phyloP scores from a whole-genome alignment of 2,113 vertebrate genomes.

The Smithornis capensis region DNA sequence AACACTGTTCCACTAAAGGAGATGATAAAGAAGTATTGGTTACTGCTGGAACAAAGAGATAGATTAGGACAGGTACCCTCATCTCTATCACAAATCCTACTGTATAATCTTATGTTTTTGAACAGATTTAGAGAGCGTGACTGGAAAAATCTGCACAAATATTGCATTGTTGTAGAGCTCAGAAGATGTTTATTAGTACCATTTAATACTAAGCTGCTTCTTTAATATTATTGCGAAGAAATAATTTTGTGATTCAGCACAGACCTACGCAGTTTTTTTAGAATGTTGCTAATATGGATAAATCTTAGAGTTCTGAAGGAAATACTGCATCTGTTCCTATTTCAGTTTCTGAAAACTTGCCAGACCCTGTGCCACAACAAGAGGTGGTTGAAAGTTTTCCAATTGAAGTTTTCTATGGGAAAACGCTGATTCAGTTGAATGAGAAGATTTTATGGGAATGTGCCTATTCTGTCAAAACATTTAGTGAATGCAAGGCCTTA shows the following conservation, averaged over 20 bases:
- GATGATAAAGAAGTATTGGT: not conserved
- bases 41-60: not conserved
- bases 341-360: slow-evolving; percentile 31
- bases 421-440: slow-evolving; percentile 26
- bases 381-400: not conserved
- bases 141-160: not conserved
- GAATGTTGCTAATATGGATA: not conserved
- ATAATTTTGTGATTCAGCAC: not conserved
- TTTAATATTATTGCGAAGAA: not conserved
- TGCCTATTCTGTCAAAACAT: not conserved
- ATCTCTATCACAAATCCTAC: not conserved
- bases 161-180: not conserved
- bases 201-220: not conserved
- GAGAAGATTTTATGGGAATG: not conserved
- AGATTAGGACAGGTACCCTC: not conserved
- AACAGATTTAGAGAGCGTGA: not conserved
- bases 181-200: not conserved
- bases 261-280: not conserved
- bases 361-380: slow-evolving; percentile 17
- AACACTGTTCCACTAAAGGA: not conserved
- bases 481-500: not conserved
- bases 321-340: slow-evolving; percentile 7
- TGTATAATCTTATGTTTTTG: not conserved
- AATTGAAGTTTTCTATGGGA: slow-evolving; percentile 4
- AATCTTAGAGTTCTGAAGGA: not conserved